Percentiles rank a stretch among this genome's conserved stretches.
Evolutionary conservation across 2,888 invertebrate species (phyloP).

Genomic region (Phyllotreta striolata): DNA sequence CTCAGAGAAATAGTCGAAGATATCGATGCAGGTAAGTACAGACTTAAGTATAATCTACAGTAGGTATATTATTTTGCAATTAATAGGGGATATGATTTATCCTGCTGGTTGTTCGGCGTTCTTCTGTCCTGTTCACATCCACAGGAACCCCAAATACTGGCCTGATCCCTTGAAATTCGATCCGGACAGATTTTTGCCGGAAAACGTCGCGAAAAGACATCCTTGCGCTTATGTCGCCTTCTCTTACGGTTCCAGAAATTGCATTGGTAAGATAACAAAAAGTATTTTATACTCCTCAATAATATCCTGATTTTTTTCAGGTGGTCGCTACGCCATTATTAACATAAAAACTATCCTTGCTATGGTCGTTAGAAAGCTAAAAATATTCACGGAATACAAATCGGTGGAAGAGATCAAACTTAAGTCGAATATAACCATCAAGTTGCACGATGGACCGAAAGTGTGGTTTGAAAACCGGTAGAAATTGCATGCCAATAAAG

Average conservation of each 20-base stretch:
- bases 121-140: constrained; percentile 60
- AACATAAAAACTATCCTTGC: constrained; percentile 59
- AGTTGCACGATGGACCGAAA: constrained; percentile 44
- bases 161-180: constrained; percentile 66
- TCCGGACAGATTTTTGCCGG: constrained; percentile 68
- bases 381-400: constrained; percentile 50
- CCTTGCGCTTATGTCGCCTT: constrained; percentile 64
- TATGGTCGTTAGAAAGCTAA: constrained; percentile 55
- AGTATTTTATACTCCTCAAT: not conserved
- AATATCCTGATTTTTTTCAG: constrained; percentile 18
- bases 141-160: constrained; percentile 64
- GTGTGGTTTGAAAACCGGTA: too few relatives aligned
- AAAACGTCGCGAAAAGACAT: constrained; percentile 60
- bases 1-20: constrained; percentile 18
- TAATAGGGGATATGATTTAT: constrained; percentile 44
- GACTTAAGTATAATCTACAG: not conserved
- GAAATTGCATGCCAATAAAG: too few relatives aligned
- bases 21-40: constrained; percentile 24
- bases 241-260: constrained; percentile 63
- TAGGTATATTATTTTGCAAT: not conserved
- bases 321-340: constrained; percentile 58
- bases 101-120: constrained; percentile 56
- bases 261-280: constrained; percentile 61
- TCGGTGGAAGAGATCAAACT: constrained; percentile 47
- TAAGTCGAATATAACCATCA: constrained; percentile 43